Evolutionary conservation across 2,888 invertebrate genomes (phyloP).

Genomic region (Tinea trinotella): DNA sequence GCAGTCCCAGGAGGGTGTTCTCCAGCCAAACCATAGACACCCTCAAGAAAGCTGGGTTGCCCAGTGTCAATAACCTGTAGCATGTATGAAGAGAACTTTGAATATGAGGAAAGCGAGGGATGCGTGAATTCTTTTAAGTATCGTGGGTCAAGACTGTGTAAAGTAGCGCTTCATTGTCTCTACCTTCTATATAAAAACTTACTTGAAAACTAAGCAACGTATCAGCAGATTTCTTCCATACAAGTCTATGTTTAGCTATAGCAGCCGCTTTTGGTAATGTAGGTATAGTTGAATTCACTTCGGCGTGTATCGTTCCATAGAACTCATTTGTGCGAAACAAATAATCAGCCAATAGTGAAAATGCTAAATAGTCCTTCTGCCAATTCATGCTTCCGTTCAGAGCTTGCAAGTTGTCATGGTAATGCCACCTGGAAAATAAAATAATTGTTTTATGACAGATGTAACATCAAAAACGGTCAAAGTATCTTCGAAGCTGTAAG

Average conservation of each 20-base stretch:
- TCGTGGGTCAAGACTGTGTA: too few relatives aligned
- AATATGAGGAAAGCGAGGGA: too few relatives aligned
- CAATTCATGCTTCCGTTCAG: slow-evolving; percentile 68
- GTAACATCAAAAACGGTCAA: background rate
- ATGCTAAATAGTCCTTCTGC: slow-evolving; percentile 61
- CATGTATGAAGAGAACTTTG: too few relatives aligned
- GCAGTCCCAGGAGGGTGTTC: too few relatives aligned
- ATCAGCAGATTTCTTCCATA: slow-evolving; percentile 65
- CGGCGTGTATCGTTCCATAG: slow-evolving; percentile 56
- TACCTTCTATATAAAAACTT: slow-evolving; percentile 20
- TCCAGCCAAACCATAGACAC: too few relatives aligned
- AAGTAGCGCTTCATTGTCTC: too few relatives aligned
- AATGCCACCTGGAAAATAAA: slow-evolving; percentile 51
- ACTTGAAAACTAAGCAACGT: slow-evolving; percentile 64
- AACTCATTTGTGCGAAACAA: slow-evolving; percentile 60
- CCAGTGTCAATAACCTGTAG: too few relatives aligned
- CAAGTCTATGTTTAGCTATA: slow-evolving; percentile 52
- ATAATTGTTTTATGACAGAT: too few relatives aligned
- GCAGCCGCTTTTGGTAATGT: slow-evolving; percentile 57
- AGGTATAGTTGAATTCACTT: slow-evolving; percentile 60
- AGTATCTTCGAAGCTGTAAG: too few relatives aligned
- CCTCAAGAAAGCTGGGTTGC: too few relatives aligned
- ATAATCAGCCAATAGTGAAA: slow-evolving; percentile 59
- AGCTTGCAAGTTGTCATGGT: slow-evolving; percentile 63
- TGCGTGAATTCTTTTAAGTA: too few relatives aligned